Evolutionary conservation across 2,888 invertebrate genomes (phyloP).

Genomic region (Eupithecia subfuscata): DNA sequence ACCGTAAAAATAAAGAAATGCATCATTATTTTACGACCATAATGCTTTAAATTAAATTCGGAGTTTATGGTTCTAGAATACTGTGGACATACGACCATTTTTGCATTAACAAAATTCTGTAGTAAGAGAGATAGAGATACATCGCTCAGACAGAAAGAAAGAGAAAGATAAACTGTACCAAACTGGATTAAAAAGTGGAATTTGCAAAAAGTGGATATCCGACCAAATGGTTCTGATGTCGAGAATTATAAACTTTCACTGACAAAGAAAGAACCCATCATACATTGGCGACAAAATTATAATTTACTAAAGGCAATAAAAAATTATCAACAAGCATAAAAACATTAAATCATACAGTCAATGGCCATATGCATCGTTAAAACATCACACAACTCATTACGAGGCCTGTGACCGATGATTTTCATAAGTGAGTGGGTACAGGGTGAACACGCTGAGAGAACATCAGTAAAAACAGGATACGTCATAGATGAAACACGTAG

Average conservation of each 20-base stretch:
- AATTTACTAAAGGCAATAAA: constrained; percentile 17
- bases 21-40: no score
- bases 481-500: not conserved
- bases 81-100: no score
- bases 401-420: constrained; percentile 46
- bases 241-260: constrained; percentile 7
- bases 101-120: no score
- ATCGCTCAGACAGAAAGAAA: no score
- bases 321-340: constrained; percentile 30
- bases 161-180: no score
- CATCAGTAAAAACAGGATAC: not conserved
- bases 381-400: constrained; percentile 50
- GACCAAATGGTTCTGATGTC: no score
- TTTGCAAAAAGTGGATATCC: no score
- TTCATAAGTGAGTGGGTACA: constrained; percentile 19
- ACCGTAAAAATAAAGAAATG: no score
- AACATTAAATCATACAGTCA: constrained; percentile 29
- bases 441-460: not conserved
- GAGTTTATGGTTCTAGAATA: no score
- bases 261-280: not conserved
- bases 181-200: no score
- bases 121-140: no score
- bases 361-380: constrained; percentile 42
- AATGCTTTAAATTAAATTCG: no score
- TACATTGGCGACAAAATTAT: constrained; percentile 7